Percentiles rank a stretch among this genome's conserved stretches.
Conservation (phyloP, 2,888 invertebrate species). For the Dinocampus coccinellae region DNA sequence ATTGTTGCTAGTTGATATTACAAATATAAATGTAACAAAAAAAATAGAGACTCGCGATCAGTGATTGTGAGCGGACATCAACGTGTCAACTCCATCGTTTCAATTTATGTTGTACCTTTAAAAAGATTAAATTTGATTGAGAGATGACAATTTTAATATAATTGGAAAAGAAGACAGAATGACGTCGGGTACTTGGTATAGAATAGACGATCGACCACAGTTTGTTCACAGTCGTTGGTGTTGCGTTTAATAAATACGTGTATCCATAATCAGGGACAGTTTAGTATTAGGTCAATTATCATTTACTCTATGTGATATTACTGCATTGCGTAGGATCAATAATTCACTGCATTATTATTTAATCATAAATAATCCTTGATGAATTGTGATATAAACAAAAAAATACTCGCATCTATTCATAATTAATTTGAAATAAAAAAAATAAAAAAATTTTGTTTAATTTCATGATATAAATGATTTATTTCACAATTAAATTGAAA, state of each 20-base stretch:
- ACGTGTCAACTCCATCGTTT: neutral
- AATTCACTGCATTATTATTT: neutral
- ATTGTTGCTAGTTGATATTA: neutral
- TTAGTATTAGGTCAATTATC: slow-evolving; percentile 17
- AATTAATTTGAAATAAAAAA: neutral
- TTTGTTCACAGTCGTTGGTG: slow-evolving; percentile 1
- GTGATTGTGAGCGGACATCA: neutral
- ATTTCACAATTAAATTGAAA: neutral
- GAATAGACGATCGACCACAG: slow-evolving; percentile 26
- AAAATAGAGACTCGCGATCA: neutral
- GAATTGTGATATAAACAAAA: too few relatives aligned
- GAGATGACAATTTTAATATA: neutral
- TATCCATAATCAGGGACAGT: neutral
- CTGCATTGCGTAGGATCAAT: slow-evolving; percentile 4
- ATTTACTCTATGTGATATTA: neutral
- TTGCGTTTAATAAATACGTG: neutral
- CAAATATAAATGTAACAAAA: neutral
- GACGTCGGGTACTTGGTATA: neutral
- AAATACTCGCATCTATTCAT: too few relatives aligned
- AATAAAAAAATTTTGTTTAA: too few relatives aligned
- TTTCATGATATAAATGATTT: too few relatives aligned
- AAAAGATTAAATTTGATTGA: slow-evolving; percentile 2
- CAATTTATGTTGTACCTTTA: neutral
- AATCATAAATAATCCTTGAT: neutral
- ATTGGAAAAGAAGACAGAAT: slow-evolving; percentile 11